These are phyloP conservation scores for Leptinotarsa peninsularis DNA, from an alignment of 2,888 invertebrate genomes.

Conservation along the genomic window DNA sequence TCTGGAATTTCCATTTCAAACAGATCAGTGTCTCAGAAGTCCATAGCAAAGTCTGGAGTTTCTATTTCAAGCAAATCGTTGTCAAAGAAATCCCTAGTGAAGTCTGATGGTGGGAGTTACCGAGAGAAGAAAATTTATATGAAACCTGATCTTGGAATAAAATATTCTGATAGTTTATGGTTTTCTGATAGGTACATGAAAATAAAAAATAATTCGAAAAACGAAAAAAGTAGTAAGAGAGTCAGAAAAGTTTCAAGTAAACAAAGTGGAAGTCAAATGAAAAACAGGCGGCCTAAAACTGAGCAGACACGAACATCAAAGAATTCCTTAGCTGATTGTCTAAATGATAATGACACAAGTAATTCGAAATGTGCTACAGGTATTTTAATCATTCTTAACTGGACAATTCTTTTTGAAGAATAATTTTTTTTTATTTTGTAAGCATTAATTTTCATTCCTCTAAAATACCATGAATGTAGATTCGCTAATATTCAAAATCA, in stretches of 20 bases:
- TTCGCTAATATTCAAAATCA: too few relatives aligned
- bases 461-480: too few relatives aligned
- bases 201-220: slow-evolving; percentile 21
- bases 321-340: slow-evolving; percentile 5
- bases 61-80: neutral
- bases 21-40: neutral
- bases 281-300: slow-evolving; percentile 10
- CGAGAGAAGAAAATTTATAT: slow-evolving; percentile 14
- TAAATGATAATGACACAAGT: neutral
- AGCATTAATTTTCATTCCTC: too few relatives aligned
- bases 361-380: slow-evolving; percentile 9
- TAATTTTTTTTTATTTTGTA: neutral
- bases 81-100: neutral
- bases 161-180: slow-evolving; percentile 56
- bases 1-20: neutral
- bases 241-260: slow-evolving; percentile 3
- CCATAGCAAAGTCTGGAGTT: neutral
- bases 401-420: neutral
- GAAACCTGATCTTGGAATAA: slow-evolving; percentile 36
- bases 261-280: neutral
- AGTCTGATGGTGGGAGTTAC: neutral
- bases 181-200: slow-evolving; percentile 48
- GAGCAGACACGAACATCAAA: slow-evolving; percentile 11
- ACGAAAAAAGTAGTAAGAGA: slow-evolving; percentile 30
- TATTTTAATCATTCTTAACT: neutral